Base-by-base conservation (phyloP, 2,888 invertebrate genomes). In the Penaeus monodon region DNA sequence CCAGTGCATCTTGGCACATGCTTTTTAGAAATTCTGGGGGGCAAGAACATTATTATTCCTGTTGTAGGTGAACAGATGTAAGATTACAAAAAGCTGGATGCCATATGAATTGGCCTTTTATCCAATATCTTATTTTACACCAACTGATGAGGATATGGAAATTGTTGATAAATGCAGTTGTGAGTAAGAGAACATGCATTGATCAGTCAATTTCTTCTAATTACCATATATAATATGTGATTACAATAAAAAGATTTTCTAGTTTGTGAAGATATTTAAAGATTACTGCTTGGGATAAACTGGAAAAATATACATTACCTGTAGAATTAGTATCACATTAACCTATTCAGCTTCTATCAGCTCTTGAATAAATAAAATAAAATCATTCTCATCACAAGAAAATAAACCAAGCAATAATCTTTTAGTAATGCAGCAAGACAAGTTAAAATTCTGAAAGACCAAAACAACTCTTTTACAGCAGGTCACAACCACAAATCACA, bases 401-500 rank as follows among this genome's bases (percentile, higher is more conserved):
- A 57, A 57, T 57, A 2, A 17, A 17, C 57, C 57, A 57, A 57
- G 17, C 57, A 57, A 57, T 57, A 57, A 57, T 57, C 57, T 3
- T 57, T 20, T 57, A 66, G n/a, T 66, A 74, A 86, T 65, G 81
- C 76, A 86, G 76, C 66, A 81, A 86, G 73, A 82, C 81, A 33
- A 24, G 57, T 76, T 17, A 76, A 86, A 77, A 57, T 86, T 77
- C 33, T 57, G 81, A 77, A 68, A 78, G 44, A 80, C 63, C 70
- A 27, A 85, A 73, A 57, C 49, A 86, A 73, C 65, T 82, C 49
- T 57, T 70, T 44, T 70, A 86, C 81, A 73, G 82, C 78, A 78
- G 70, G 84, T 79, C 81, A 57, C 57, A 80, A 81, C 68, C 80
- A 82, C 85, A 29, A 77, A 73, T 73, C 70, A 95, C 96, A 96